These are phyloP conservation scores for Rhabditoides inermis DNA, from an alignment of 2,888 invertebrate species.

Conservation along the genomic window DNA sequence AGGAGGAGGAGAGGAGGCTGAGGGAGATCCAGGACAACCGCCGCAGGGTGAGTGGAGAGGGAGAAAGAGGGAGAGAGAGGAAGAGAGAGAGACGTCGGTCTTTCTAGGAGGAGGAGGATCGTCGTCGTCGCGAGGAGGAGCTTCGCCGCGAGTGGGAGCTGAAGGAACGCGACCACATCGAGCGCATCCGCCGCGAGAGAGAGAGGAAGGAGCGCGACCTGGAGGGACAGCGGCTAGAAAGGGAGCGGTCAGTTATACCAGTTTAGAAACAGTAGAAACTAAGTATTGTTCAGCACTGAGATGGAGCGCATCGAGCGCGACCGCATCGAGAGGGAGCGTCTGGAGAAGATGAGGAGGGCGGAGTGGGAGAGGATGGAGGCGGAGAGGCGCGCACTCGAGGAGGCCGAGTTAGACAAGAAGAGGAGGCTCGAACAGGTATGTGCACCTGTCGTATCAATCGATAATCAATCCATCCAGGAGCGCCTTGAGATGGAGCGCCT, in stretches of 20 bases:
- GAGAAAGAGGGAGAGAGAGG: conserved; percentile 24
- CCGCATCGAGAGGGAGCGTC: conserved; percentile 22
- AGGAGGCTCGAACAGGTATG: neutral
- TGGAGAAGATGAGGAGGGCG: conserved; percentile 18
- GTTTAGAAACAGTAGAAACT: too few relatives aligned
- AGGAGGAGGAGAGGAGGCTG: conserved; percentile 48
- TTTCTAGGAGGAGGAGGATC: conserved; percentile 44
- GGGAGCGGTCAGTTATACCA: conserved; percentile 35
- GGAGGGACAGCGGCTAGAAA: conserved; percentile 22
- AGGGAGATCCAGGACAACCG: conserved; percentile 36
- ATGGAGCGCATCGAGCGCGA: conserved; percentile 40
- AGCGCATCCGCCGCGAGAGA: too few relatives aligned
- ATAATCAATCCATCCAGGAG: conserved; percentile 11
- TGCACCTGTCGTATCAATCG: neutral
- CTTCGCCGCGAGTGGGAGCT: conserved; percentile 26
- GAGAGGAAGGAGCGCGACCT: too few relatives aligned
- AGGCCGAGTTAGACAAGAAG: conserved; percentile 15
- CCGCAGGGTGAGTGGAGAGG: conserved; percentile 8
- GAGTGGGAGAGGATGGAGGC: conserved; percentile 49
- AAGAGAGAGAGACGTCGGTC: conserved; percentile 26
- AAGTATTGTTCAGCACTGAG: too few relatives aligned
- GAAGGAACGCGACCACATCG: conserved; percentile 38
- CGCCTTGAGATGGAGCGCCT: conserved; percentile 20
- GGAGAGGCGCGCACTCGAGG: conserved; percentile 33
- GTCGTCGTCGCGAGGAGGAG: conserved; percentile 42